These are phyloP conservation scores for Neolamprologus caudopunctatus DNA, from an alignment of 2,113 vertebrate species.

Conservation along the genomic window DNA sequence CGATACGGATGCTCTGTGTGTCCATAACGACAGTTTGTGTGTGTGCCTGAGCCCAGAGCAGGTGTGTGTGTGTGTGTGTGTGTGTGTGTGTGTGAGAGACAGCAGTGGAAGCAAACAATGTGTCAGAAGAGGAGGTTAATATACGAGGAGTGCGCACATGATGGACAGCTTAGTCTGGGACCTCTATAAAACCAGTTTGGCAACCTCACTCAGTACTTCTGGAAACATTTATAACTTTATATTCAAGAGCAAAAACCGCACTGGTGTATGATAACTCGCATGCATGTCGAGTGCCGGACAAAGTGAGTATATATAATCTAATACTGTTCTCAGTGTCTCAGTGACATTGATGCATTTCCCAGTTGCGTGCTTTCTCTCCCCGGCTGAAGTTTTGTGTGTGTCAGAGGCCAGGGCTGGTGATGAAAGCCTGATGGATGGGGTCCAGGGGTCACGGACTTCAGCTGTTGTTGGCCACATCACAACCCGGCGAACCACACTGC, in stretches of 20 bases:
- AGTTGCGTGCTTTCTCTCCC: conserved; percentile 14
- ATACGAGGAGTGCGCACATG: background rate
- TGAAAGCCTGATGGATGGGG: conserved; percentile 62
- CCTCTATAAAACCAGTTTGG: background rate
- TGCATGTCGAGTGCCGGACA: background rate
- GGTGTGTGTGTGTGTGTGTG: background rate
- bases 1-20: background rate
- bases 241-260: background rate
- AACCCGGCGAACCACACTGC: background rate
- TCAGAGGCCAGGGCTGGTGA: conserved; percentile 36
- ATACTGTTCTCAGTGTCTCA: background rate
- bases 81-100: background rate
- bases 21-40: background rate
- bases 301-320: conserved; percentile 10
- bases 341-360: conserved; percentile 25
- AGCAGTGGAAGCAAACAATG: background rate
- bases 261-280: background rate
- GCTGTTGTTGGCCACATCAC: conserved; percentile 49
- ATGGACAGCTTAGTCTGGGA: conserved; percentile 13
- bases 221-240: conserved; percentile 1
- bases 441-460: conserved; percentile 53
- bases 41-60: background rate
- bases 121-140: background rate
- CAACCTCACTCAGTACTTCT: background rate
- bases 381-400: conserved; percentile 20